A percentile compares a stretch with the other conserved stretches of the same genome.
Conservation (phyloP, 1,140 invertebrate species). For the Drosophila leontia region DNA sequence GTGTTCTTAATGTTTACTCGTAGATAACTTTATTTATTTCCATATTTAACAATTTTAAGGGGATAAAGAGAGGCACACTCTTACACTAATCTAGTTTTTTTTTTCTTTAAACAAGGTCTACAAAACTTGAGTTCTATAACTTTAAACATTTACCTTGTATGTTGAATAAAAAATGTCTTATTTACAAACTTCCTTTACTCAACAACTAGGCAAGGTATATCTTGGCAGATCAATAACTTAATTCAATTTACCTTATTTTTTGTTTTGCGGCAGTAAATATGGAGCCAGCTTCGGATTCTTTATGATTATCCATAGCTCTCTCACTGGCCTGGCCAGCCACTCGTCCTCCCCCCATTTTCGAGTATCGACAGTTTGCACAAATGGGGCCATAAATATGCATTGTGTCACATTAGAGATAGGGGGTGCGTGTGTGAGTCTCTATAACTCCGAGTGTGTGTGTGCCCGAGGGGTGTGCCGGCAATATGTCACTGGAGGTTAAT, state of each 20-base stretch:
- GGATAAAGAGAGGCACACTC: too few species aligned
- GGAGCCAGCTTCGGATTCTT: constrained; percentile 18
- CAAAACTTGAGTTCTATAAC: not conserved
- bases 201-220: not conserved
- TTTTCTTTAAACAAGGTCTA: too few species aligned
- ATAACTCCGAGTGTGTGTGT: constrained; percentile 6
- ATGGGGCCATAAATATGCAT: constrained; percentile 80
- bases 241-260: constrained; percentile 27
- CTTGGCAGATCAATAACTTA: constrained; percentile 3
- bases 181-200: not conserved
- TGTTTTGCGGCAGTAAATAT: constrained; percentile 10
- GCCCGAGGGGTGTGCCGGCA: constrained; percentile 38
- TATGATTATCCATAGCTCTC: constrained; percentile 45
- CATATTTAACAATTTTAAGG: too few species aligned
- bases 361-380: constrained; percentile 61
- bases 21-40: not conserved
- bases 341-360: constrained; percentile 1
- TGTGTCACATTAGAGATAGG: constrained; percentile 71
- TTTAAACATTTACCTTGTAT: too few species aligned
- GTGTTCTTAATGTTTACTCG: not conserved
- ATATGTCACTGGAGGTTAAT: constrained; percentile 82
- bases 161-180: not conserved
- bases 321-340: constrained; percentile 8
- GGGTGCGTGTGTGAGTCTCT: constrained; percentile 5
- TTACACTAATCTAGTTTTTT: too few species aligned